Base-by-base conservation (phyloP, 1,140 invertebrate genomes). In the Papilio polyxenes region DNA sequence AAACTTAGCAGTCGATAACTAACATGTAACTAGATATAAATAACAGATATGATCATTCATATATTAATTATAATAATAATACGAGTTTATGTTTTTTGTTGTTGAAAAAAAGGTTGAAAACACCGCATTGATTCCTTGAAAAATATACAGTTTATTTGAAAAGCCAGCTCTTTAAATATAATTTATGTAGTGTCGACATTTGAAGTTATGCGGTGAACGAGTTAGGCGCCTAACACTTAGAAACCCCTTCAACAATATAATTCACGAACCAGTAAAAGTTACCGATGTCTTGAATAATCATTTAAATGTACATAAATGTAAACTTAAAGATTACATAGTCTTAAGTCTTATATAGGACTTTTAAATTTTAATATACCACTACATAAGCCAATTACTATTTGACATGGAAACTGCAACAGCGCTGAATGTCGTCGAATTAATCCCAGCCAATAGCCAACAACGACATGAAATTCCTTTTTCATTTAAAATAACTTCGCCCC, bases 211-310 rank as follows among this genome's bases (percentile, higher is more conserved):
- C 4, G 15, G 53, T 17, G 11, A 17, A 5, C 1, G n/a, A n/a
- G n/a, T n/a, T 4, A 13, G 1, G 53, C 15, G 3, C n/a, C n/a
- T 51, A 2, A 40, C 17, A 56, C 53, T 56, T 2, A 56, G 53
- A 56, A 10, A 56, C 53, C 53, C 17, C 23, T 37, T 69, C 31
- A 37, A 37, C 11, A 69, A 23, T 69, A 69, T 69, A 37, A 69
- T 69, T 69, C 65, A 69, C 23, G 31, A 37, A 31, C 13, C 65
- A 37, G 65, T 69, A 69, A 69, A 69, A 69, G 65, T 69, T 69
- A 37, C 13, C 31, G 65, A 69, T 69, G 65, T 31, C 31, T 23
- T 69, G 13, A 69, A 69, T 69, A 69, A 17, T 69, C 31, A 69
- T 69, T 23, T 69, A 6, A 37, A 15, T 65, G 20, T 10, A 65